Base-by-base conservation (phyloP, 1,140 invertebrate genomes). In the Pygmarrhopalites habei region DNA sequence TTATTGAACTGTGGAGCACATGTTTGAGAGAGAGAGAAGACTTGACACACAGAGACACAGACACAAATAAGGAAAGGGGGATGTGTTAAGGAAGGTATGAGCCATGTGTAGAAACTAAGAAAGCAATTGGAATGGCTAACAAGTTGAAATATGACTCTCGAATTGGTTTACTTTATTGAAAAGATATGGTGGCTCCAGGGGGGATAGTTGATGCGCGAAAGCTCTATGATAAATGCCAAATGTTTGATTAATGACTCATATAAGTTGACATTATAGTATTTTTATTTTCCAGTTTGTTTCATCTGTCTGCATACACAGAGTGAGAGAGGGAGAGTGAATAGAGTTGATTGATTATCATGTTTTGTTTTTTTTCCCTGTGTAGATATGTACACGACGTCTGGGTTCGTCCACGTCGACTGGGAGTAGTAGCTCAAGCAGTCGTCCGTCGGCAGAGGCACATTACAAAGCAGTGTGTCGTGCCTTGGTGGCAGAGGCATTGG, bases 381-480 rank as follows among this genome's bases (percentile, higher is more conserved):
- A 64, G 58, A 32, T 65, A n/a, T 65, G 63, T 44, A 39, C 63
- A 7, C 14, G 49, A 7, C 28, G 66, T 32, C 44, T 65, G 10
- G 59, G 41, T 30, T 64, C 59, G 32, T 53, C 59, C 2, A 23
- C 1, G 15, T 39, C 30, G 17, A 19, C 29, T 2, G n/a, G 25
- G 30, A 46, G 52, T 3, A 39, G 29, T 55, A 19, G 60, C 29
- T 39, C 25, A 17, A 46, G 52, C 26, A 35, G 56, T 39, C 58
- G 55, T 28, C 56, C 75, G 79, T 69, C 78, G 64, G 84, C 87
- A 0, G 87, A 89, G 72, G 80, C 82, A 46, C 92, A 96, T 79
- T 96, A 94, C 78, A 85, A 85, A 41, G 90, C 91, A 52, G 91
- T 96, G 43, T 92, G 92, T 75, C 80, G 90, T 58, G 92, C 91